phyloP scores from a whole-genome alignment of 2,113 vertebrate genomes.

The Nothoprocta pentlandii region DNA sequence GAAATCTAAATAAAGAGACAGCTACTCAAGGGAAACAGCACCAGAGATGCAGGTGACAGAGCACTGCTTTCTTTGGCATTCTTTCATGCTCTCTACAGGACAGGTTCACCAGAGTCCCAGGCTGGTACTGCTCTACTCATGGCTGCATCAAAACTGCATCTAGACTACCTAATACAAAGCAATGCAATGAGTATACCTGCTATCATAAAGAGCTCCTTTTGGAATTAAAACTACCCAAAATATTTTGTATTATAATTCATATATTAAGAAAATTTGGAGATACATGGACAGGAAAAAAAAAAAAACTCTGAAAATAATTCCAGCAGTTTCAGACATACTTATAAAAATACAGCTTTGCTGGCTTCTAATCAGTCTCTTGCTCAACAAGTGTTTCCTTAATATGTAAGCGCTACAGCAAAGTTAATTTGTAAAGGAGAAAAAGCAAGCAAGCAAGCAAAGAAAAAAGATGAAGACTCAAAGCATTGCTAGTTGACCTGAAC shows the following conservation, averaged over 20 bases:
- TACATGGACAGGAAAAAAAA: not conserved
- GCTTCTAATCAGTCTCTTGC: constrained; percentile 9
- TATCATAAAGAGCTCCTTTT: not conserved
- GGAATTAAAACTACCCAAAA: not conserved
- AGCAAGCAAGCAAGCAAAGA: not conserved
- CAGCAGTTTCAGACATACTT: constrained; percentile 49
- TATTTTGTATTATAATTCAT: not conserved
- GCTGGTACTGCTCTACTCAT: not conserved
- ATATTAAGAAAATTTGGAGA: not conserved
- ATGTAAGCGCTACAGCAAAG: not conserved
- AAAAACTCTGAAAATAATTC: too few species aligned
- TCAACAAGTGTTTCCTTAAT: not conserved
- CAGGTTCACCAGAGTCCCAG: not conserved
- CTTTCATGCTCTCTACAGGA: not conserved
- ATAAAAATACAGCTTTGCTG: constrained; percentile 34
- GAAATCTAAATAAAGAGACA: not conserved
- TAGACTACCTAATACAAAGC: not conserved
- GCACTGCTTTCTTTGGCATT: not conserved
- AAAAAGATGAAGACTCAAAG: not conserved
- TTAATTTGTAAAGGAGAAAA: not conserved
- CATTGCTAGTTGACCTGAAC: not conserved
- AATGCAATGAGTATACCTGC: not conserved
- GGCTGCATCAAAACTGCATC: not conserved
- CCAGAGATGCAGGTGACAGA: not conserved
- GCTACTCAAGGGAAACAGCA: not conserved